phyloP scores from a whole-genome alignment of 2,888 invertebrate genomes.

The Latrodectus hesperus region DNA sequence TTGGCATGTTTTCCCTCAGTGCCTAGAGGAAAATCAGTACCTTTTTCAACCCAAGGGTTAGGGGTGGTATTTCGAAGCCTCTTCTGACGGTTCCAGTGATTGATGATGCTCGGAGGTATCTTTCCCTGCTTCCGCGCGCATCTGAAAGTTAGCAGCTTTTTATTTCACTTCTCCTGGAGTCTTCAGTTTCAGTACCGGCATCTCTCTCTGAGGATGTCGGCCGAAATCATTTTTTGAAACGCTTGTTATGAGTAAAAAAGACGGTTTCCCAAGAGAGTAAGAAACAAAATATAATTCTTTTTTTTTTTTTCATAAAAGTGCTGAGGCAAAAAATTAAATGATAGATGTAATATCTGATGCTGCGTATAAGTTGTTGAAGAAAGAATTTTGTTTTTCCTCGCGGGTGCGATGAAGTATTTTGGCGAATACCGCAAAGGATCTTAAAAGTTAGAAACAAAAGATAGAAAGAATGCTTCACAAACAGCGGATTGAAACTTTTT shows the following conservation, averaged over 20 bases:
- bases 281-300: neutral
- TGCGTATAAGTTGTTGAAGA: neutral
- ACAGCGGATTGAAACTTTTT: too few species aligned
- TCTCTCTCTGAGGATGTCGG: neutral
- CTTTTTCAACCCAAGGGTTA: slow-evolving; percentile 31
- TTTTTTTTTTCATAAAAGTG: too few species aligned
- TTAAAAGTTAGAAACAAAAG: too few species aligned
- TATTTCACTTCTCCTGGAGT: slow-evolving; percentile 33
- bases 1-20: slow-evolving; percentile 1
- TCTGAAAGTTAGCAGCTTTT: neutral
- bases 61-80: slow-evolving; percentile 21
- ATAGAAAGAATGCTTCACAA: too few species aligned
- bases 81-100: slow-evolving; percentile 29
- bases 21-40: slow-evolving; percentile 18
- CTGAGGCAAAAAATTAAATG: neutral
- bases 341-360: neutral
- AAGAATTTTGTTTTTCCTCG: too few species aligned
- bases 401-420: too few species aligned
- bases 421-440: too few species aligned
- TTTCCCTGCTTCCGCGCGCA: slow-evolving; percentile 39
- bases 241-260: neutral
- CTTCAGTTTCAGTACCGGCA: slow-evolving; percentile 14
- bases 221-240: neutral
- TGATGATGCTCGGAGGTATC: slow-evolving; percentile 55
- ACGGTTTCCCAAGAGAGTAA: neutral